A percentile compares a stretch with the other conserved stretches of the same genome.
Conservation (phyloP, 1,140 invertebrate genomes). For the Hydropsyche tenuis region DNA sequence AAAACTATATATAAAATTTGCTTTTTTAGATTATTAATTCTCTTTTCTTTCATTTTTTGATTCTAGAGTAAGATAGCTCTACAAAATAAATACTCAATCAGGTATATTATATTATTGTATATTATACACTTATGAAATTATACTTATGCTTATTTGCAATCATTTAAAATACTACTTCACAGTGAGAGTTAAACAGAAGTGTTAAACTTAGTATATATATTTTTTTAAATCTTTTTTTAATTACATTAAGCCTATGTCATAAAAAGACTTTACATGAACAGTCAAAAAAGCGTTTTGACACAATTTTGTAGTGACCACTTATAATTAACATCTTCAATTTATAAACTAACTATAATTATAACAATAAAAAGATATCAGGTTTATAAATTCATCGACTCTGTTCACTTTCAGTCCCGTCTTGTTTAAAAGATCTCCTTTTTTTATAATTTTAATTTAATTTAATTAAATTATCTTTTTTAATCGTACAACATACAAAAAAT, state of each 20-base stretch:
- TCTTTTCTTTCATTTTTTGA: conserved; percentile 9
- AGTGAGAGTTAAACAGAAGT: conserved; percentile 35
- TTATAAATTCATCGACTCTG: conserved; percentile 34
- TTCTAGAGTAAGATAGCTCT: conserved; percentile 26
- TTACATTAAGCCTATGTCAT: conserved; percentile 33
- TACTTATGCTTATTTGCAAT: conserved; percentile 32
- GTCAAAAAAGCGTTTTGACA: conserved; percentile 42
- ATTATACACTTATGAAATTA: conserved; percentile 31
- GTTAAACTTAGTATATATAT: conserved; percentile 16
- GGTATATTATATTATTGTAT: conserved; percentile 25
- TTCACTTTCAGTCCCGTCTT: conserved; percentile 34
- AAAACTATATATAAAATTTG: conserved; percentile 29
- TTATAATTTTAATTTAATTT: not conserved
- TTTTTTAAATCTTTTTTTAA: conserved; percentile 10
- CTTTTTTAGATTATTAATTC: too few species aligned
- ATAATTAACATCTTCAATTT: conserved; percentile 30
- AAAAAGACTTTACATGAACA: conserved; percentile 40
- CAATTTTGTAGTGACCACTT: conserved; percentile 35
- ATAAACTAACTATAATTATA: conserved; percentile 33
- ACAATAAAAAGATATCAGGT: conserved; percentile 29
- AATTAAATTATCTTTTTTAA: conserved; percentile 20
- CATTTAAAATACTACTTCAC: conserved; percentile 35
- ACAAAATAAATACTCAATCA: conserved; percentile 36
- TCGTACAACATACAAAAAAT: conserved; percentile 28
- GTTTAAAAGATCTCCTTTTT: conserved; percentile 25